Evolutionary conservation across 2,797 vertebrate species (phyloP), one percentile per base, ranked within the genome.

Genomic region (Peromyscus melanophrys): DNA sequence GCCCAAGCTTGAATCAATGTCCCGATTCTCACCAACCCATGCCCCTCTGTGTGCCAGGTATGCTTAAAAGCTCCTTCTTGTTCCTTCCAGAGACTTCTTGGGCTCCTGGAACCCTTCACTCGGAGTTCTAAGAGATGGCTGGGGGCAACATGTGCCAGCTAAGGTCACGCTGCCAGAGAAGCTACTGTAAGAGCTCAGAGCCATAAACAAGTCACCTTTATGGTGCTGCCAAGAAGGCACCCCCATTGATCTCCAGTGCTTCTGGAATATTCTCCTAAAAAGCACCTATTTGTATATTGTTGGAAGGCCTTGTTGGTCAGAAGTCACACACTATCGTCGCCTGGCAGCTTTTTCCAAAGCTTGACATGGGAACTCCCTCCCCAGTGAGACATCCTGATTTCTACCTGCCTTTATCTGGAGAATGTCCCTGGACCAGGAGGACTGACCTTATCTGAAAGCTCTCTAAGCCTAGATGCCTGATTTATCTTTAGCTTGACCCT

Each of bases 191-290:
- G 84, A 90, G 88, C 43, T 83, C 5, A 57, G 34, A 87, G 31
- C 25, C 73, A 82, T 52, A 63, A 63, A 88, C 57, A 93, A 92
- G 92, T 75, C 6, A 57, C 46, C 16, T 29, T 59, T 82, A 23
- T 90, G 83, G 83, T 12, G 75, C 49, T 8, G 78, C 67, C 29
- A 91, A n/a, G 40, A 95, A 89, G 67, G 65, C 43, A 81, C 49
- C 14, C 37, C 71, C 89, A 10, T 40, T 90, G n/a, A 89, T 81
- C 21, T 92, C 76, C 29, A 73, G n/a, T 49, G 31, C 9, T 83
- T 80, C 23, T 19, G 82, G 92, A 95, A 92, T 34, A 21, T 59
- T 67, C 81, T 95, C 92, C 93, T 69, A 84, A 84, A 95, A 91
- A 78, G 52, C 29, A 92, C 67, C 14, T 34, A 78, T 37, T 49